Base-by-base conservation (phyloP, 2,888 invertebrate species). In the Ormia ochracea region DNA sequence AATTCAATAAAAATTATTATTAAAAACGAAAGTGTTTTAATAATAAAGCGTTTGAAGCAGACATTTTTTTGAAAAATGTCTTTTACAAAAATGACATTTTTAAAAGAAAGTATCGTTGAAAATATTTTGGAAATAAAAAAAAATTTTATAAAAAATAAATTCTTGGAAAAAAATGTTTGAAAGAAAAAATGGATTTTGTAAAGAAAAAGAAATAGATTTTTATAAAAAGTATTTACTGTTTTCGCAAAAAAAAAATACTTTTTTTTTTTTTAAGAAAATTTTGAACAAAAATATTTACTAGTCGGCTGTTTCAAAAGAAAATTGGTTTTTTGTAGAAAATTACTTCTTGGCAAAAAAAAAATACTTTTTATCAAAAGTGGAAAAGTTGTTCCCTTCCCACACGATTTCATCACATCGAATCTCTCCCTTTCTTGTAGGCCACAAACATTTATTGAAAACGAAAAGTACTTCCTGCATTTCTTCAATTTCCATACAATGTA, bases 391-490 rank as follows among this genome's bases (percentile, higher is more conserved):
- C 50, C 56, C 58, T 65, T 74, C 56, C 56, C 36, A 33, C 43
- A 73, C 52, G 31, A 23, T 26, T 63, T 58, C 36, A 28, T 36
- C 26, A 45, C 41, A 26, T 41, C 23, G 31, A 14, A 21, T 14
- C 12, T 33, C 6, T 72, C 52, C n/a, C 38, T 65, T 36, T 56
- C 45, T 14, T 38, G 12, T 48, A 9, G 17, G 38, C 12, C 2
- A 38, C 36, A 48, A 14, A 52, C 23, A 52, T 72, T 41, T 17
- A 41, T 41, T 28, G 41, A 5, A 72, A 72, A 61, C 23, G 43
- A 36, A 6, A 23, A 26, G 12, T 28, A 56, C 63, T 73, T 73
- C 73, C 73, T 65, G 65, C 56, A 58, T 74, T 65, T 74, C 38
- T 31, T 66, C 9, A 56, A 54, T 43, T 56, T 33, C 12, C 28